Evolutionary conservation across 2,888 invertebrate species (phyloP).

Genomic region (Monopis laevigella): DNA sequence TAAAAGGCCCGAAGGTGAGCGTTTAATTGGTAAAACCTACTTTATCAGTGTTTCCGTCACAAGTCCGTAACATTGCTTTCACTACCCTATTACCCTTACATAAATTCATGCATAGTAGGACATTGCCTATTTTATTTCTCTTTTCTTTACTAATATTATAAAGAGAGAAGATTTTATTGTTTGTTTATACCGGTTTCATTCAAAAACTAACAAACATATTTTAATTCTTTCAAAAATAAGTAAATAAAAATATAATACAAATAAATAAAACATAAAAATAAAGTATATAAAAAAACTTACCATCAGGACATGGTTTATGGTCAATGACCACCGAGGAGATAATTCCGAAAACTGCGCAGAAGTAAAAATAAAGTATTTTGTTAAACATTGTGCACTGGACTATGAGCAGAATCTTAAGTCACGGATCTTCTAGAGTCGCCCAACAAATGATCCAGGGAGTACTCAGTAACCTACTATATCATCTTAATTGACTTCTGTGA

Average conservation of each 20-base stretch:
- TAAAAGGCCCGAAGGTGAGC: no score
- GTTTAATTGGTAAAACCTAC: no score
- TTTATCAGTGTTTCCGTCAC: no score
- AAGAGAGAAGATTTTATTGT: no score
- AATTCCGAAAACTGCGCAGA: not conserved
- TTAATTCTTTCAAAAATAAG: not conserved
- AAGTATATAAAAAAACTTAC: not conserved
- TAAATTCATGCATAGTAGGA: no score
- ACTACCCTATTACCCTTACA: no score
- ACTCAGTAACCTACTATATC: constrained; percentile 1
- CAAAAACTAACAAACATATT: not conserved
- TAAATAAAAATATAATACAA: not conserved
- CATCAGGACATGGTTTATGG: constrained; percentile 1
- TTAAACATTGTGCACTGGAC: not conserved
- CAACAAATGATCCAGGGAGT: no score
- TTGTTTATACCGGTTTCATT: not conserved
- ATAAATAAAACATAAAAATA: not conserved
- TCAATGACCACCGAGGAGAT: constrained; percentile 1
- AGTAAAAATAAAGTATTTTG: not conserved
- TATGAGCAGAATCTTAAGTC: not conserved
- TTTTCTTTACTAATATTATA: no score
- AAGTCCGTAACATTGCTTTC: no score
- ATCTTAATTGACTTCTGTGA: constrained; percentile 4
- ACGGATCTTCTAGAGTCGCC: no score
- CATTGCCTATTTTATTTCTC: no score